Conservation (phyloP, 2,888 invertebrate genomes). For the Syritta pipiens region DNA sequence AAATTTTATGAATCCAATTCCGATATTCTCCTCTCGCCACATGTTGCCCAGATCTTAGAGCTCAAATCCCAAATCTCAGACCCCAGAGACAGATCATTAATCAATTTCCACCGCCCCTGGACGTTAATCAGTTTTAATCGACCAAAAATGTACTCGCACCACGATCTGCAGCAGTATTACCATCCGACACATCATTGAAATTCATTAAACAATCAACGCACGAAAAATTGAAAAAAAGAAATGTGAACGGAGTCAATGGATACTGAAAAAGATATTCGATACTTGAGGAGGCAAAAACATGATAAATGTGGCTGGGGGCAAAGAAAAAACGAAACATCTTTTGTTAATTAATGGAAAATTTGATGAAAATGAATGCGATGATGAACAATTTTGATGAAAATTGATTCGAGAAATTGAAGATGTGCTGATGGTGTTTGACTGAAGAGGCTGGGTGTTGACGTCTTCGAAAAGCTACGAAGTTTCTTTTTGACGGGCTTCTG, state of each 20-base stretch:
- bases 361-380: slow-evolving; percentile 1
- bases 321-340: neutral
- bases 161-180: slow-evolving; percentile 28
- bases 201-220: slow-evolving; percentile 58
- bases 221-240: slow-evolving; percentile 33
- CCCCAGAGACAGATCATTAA: slow-evolving; percentile 42
- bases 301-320: neutral
- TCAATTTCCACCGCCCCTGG: slow-evolving; percentile 35
- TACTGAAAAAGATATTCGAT: slow-evolving; percentile 1
- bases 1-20: neutral
- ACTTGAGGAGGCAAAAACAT: neutral
- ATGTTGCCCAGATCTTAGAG: neutral
- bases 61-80: no score
- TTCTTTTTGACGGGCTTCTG: no score
- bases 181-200: slow-evolving; percentile 39
- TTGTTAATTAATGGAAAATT: slow-evolving; percentile 8
- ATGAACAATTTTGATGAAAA: no score
- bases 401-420: neutral
- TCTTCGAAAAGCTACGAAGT: no score
- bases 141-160: slow-evolving; percentile 19
- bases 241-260: slow-evolving; percentile 17
- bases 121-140: slow-evolving; percentile 50
- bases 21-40: neutral
- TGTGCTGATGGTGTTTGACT: no score
- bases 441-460: no score